Evolutionary conservation across 2,888 invertebrate genomes (phyloP).

Genomic region (Nudaria mundana): DNA sequence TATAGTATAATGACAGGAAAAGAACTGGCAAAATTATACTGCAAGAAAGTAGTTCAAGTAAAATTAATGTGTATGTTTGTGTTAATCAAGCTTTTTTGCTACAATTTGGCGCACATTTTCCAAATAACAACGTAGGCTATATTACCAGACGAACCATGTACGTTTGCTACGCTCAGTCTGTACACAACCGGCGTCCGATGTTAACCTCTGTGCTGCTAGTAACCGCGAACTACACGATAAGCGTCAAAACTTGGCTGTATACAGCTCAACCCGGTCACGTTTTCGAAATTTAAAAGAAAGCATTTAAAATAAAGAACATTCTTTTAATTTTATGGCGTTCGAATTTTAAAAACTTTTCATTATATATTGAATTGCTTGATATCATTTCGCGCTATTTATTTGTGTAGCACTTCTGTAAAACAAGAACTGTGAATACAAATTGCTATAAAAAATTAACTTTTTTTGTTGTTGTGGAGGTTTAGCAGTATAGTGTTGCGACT

Average conservation of each 20-base stretch:
- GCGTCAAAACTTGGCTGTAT: constrained; percentile 28
- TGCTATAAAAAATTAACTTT: constrained; percentile 15
- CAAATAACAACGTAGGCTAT: constrained; percentile 26
- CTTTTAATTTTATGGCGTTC: neutral
- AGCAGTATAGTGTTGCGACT: constrained; percentile 17
- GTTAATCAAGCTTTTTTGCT: constrained; percentile 1
- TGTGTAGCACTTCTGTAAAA: no score
- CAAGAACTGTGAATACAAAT: constrained; percentile 13
- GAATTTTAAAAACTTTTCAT: constrained; percentile 8
- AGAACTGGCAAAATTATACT: no score
- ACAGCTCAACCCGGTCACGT: constrained; percentile 3
- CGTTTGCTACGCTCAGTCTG: constrained; percentile 37
- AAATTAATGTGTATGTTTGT: no score
- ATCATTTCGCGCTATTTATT: no score
- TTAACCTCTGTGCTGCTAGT: constrained; percentile 36
- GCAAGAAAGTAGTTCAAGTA: no score
- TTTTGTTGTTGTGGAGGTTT: constrained; percentile 22
- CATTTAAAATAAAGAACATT: neutral
- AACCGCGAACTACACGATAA: constrained; percentile 30
- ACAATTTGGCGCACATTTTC: constrained; percentile 18
- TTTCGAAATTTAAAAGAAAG: constrained; percentile 3
- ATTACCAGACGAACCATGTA: constrained; percentile 18
- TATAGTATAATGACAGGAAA: no score
- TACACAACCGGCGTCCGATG: constrained; percentile 38
- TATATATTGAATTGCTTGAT: no score